A percentile compares a stretch with the other conserved stretches of the same genome.
These are phyloP conservation scores for Centropus unirufus DNA, from an alignment of 2,113 vertebrate genomes.

Conservation along the genomic window DNA sequence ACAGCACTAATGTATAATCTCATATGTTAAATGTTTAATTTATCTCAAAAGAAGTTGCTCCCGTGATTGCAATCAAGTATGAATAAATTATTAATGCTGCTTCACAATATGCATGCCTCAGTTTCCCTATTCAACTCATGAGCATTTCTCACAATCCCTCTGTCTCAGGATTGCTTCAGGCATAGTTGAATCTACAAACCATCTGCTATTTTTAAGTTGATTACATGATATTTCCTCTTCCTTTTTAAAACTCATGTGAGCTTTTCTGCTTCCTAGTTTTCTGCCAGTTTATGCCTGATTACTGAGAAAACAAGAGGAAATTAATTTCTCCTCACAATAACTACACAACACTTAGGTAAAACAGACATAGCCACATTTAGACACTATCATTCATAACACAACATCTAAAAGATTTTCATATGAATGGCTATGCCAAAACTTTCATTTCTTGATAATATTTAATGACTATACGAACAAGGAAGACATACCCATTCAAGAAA, in stretches of 20 bases:
- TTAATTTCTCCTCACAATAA: not conserved
- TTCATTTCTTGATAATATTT: not conserved
- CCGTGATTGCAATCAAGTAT: too few species aligned
- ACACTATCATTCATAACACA: not conserved
- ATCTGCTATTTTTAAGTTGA: not conserved
- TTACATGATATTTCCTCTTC: not conserved
- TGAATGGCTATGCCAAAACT: not conserved
- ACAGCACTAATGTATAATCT: not conserved
- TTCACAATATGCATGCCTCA: too few species aligned
- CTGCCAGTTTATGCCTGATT: not conserved
- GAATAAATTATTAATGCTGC: too few species aligned
- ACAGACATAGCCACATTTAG: not conserved
- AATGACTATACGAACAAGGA: not conserved
- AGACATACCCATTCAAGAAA: not conserved
- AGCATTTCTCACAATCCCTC: not conserved
- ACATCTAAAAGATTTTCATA: not conserved
- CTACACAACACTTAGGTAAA: not conserved
- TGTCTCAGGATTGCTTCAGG: not conserved
- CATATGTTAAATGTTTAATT: too few species aligned
- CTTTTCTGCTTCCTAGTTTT: too few species aligned
- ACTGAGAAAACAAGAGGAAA: not conserved
- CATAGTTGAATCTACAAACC: not conserved
- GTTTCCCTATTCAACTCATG: too few species aligned
- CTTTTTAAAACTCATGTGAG: not conserved
- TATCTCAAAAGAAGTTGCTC: too few species aligned